Evolutionary conservation across 2,888 invertebrate genomes (phyloP).

Genomic region (Archaeoteleia sp.): DNA sequence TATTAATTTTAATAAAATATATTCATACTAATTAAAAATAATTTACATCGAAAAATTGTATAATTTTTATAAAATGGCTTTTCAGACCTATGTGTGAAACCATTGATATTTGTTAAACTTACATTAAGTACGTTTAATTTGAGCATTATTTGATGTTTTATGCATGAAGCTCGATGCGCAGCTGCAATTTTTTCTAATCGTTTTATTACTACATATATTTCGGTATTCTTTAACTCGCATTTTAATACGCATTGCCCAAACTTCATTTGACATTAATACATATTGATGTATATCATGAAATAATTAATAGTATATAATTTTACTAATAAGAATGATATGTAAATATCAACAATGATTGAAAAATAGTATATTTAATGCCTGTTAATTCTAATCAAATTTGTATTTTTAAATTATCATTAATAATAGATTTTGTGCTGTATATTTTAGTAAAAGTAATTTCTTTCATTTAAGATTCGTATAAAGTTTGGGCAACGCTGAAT

Average conservation of each 20-base stretch:
- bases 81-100: conserved; percentile 48
- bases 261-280: no score
- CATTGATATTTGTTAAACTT: conserved; percentile 48
- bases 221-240: conserved; percentile 56
- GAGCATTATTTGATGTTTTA: conserved; percentile 73
- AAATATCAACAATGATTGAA: no score
- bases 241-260: conserved; percentile 34
- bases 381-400: no score
- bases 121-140: conserved; percentile 65
- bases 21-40: conserved; percentile 1
- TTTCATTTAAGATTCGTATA: conserved; percentile 28
- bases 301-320: no score
- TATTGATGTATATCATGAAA: no score
- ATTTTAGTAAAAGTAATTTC: conserved; percentile 52
- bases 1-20: no score
- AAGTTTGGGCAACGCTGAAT: conserved; percentile 27
- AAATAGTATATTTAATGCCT: neutral
- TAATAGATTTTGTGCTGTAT: no score
- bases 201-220: conserved; percentile 60
- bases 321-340: no score
- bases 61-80: conserved; percentile 37
- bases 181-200: conserved; percentile 72
- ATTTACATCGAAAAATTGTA: conserved; percentile 8
- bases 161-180: conserved; percentile 75
- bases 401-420: no score